Conservation (phyloP, 92 coral and sea anemone genomes). For the Epizoanthus scotinus region DNA sequence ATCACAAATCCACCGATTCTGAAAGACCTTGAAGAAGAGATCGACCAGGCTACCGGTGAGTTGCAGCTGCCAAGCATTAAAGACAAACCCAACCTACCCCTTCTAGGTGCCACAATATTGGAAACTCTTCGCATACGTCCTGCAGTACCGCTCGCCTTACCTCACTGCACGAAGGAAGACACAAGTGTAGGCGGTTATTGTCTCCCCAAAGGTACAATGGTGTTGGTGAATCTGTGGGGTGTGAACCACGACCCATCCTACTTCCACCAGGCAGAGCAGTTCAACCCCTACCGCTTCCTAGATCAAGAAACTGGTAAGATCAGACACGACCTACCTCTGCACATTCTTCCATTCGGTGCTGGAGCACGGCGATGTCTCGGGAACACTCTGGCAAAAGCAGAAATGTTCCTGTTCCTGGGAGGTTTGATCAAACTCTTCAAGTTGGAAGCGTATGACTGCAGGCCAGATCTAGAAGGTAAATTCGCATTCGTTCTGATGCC, state of each 20-base stretch:
- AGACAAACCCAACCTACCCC: conserved; percentile 66
- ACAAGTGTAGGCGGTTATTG: conserved; percentile 57
- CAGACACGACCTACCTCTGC: conserved; percentile 38
- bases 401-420: conserved; percentile 67
- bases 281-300: conserved; percentile 70
- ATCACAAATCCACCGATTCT: conserved; percentile 51
- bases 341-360: conserved; percentile 59
- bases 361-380: conserved; percentile 82
- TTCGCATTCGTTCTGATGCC: conserved; percentile 63
- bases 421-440: conserved; percentile 62
- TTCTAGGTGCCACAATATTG: conserved; percentile 70
- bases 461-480: conserved; percentile 46
- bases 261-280: conserved; percentile 57
- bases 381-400: conserved; percentile 66
- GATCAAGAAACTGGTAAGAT: conserved; percentile 55
- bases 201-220: conserved; percentile 67
- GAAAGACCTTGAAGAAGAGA: conserved; percentile 60
- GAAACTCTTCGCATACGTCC: conserved; percentile 69
- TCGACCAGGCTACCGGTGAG: conserved; percentile 51
- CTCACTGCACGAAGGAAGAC: conserved; percentile 60
- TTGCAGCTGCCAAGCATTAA: conserved; percentile 56
- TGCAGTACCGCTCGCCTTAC: conserved; percentile 64
- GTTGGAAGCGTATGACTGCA: conserved; percentile 19
- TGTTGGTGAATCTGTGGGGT: conserved; percentile 73
- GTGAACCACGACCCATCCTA: conserved; percentile 76